phyloP scores from a whole-genome alignment of 2,888 invertebrate genomes.

The Leptogaster cylindrica region DNA sequence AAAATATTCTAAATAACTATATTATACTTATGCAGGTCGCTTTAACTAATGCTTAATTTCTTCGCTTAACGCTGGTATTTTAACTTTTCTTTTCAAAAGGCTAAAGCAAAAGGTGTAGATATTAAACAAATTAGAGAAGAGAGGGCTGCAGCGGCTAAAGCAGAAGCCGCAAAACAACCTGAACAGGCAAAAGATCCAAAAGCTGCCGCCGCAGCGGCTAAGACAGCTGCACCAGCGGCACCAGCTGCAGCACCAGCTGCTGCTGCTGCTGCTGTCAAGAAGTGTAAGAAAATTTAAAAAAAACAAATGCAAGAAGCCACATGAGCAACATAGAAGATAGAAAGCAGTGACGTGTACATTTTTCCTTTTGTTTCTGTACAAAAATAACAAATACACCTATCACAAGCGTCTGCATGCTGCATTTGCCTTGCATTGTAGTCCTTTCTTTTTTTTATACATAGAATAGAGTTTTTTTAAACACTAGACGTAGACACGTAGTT shows the following conservation, averaged over 20 bases:
- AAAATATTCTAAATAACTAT: too few relatives aligned
- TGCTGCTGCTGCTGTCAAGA: slow-evolving; percentile 38
- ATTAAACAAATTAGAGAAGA: slow-evolving; percentile 33
- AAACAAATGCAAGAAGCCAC: not conserved
- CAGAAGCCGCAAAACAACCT: slow-evolving; percentile 19
- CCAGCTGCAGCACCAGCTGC: slow-evolving; percentile 7
- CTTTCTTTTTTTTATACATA: too few relatives aligned
- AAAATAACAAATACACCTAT: too few relatives aligned
- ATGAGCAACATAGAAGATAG: not conserved
- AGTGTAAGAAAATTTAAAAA: slow-evolving; percentile 44
- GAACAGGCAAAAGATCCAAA: slow-evolving; percentile 14
- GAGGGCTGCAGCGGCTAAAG: slow-evolving; percentile 32
- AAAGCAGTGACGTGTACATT: not conserved
- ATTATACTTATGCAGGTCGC: too few relatives aligned
- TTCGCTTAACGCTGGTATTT: slow-evolving; percentile 16
- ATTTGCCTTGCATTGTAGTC: too few relatives aligned
- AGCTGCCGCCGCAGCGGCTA: slow-evolving; percentile 16
- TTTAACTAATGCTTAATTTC: slow-evolving; percentile 40
- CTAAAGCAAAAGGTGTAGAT: slow-evolving; percentile 36
- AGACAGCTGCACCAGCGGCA: slow-evolving; percentile 10
- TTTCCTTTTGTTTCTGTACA: too few relatives aligned
- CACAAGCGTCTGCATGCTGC: too few relatives aligned
- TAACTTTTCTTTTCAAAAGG: slow-evolving; percentile 32
- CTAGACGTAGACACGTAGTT: too few relatives aligned
- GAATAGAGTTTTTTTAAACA: too few relatives aligned